Base-by-base conservation (phyloP, 2,113 vertebrate species). In the Malaclemys terrapin region DNA sequence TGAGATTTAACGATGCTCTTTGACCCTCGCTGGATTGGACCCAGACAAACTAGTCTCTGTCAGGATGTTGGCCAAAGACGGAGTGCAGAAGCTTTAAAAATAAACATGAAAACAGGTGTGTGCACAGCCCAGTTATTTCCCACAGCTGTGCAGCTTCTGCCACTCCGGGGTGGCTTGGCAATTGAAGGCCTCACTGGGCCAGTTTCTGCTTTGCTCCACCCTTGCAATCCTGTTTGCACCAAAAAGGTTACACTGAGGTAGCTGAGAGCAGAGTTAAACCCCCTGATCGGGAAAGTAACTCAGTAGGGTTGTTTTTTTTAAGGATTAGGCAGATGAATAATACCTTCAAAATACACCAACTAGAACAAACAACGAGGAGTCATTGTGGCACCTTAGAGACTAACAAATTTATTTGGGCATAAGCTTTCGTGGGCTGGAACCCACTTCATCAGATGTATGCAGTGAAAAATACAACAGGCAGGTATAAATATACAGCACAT, bases 41-140 rank as follows among this genome's bases (percentile, higher is more conserved):
- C 53, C 25, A 3, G 53, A 27, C 59, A 50, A 27, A 62, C 27
- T 24, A 45, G 52, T 24, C 2, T 87, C 24, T 59, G 19, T 17
- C 0, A 0, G 14, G 3, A 7, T 29, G 53, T 3, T 89, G 47
- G 16, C 11, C 72, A 53, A 59, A 80, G 80, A 20, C 52, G 47
- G 4, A 17, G 31, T 62, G 45, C 31, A 88, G 76, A 25, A 81
- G 59, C 12, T 16, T 35, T 35, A 82, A 69, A 85, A 4, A 65
- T 82, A 24, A 3, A 1, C 10, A 72, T 11, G 65, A 38, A 72
- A 72, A 72, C 19, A 38, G 65, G 8, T 20, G 8, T 20, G 16
- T 35, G 12, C 17, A 78, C 62, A 54, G 16, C 50, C 54, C 42
- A 4, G 65, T 54, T 35, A 22, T 24, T 59, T 10, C 29, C 3